phyloP scores from a whole-genome alignment of 1,140 invertebrate genomes.

The Triops longicaudatus region DNA sequence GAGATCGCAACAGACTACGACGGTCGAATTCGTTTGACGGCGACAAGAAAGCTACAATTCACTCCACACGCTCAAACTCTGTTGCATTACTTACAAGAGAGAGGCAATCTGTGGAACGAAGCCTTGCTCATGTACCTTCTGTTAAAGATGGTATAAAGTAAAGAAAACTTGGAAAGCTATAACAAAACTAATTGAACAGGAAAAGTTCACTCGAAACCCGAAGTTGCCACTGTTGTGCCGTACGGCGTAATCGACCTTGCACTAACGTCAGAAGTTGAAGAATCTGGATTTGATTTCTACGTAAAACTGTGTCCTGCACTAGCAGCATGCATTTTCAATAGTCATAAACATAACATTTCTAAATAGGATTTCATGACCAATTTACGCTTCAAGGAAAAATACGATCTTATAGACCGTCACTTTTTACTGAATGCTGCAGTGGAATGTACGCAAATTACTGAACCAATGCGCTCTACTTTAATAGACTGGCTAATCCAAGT shows the following conservation, averaged over 20 bases:
- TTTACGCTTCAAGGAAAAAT: background rate
- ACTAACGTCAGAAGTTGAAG: background rate
- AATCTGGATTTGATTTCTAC: background rate
- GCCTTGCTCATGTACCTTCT: background rate
- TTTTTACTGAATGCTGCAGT: conserved; percentile 4
- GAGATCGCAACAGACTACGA: background rate
- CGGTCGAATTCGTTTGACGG: background rate
- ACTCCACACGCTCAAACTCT: background rate
- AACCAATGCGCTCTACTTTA: conserved; percentile 21
- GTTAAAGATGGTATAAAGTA: background rate
- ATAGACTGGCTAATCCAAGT: conserved; percentile 25
- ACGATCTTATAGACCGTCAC: background rate
- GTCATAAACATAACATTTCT: background rate
- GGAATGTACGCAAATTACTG: background rate
- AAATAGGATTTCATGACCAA: background rate
- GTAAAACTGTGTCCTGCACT: background rate
- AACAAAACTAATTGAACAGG: background rate
- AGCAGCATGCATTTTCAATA: background rate
- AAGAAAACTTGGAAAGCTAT: background rate
- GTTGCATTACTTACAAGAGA: background rate
- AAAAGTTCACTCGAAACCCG: background rate
- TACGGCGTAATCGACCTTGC: background rate
- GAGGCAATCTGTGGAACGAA: background rate
- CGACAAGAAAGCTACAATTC: background rate
- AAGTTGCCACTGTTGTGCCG: background rate